These are phyloP conservation scores for Sturmia bella DNA, from an alignment of 2,888 invertebrate species.

Conservation along the genomic window DNA sequence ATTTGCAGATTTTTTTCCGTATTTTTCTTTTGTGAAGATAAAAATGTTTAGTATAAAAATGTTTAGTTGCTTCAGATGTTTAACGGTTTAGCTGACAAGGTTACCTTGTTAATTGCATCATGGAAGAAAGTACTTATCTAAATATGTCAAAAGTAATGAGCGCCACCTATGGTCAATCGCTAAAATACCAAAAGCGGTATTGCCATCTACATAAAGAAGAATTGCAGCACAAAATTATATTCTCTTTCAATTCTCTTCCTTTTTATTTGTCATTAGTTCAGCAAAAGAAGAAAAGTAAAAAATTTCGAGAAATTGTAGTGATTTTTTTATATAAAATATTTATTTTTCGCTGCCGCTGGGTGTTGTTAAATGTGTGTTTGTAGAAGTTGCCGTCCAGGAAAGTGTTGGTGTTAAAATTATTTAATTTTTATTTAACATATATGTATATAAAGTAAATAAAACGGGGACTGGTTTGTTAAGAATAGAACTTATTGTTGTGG, in stretches of 20 bases:
- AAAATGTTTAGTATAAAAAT: no score
- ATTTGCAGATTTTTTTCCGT: no score
- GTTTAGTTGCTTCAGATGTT: no score
- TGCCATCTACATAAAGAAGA: neutral
- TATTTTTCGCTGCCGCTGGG: slow-evolving; percentile 22
- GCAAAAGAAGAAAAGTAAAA: slow-evolving; percentile 5
- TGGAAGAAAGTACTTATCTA: neutral
- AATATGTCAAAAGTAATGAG: neutral
- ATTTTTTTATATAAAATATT: slow-evolving; percentile 14
- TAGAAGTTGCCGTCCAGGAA: slow-evolving; percentile 45
- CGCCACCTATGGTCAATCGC: neutral
- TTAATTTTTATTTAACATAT: slow-evolving; percentile 3
- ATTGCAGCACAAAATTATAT: neutral
- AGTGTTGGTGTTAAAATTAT: slow-evolving; percentile 32
- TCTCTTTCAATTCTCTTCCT: slow-evolving; percentile 28
- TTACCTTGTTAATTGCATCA: neutral
- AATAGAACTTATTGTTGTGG: slow-evolving; percentile 24
- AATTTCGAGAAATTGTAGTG: slow-evolving; percentile 41
- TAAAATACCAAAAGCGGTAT: neutral
- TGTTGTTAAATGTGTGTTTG: slow-evolving; percentile 33
- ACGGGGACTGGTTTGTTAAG: slow-evolving; percentile 18
- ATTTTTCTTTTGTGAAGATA: no score
- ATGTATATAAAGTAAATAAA: slow-evolving; percentile 13
- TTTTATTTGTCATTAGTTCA: slow-evolving; percentile 5
- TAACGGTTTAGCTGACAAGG: no score